Evolutionary conservation across 2,888 invertebrate genomes (phyloP).

Genomic region (Leptinotarsa haldemani): DNA sequence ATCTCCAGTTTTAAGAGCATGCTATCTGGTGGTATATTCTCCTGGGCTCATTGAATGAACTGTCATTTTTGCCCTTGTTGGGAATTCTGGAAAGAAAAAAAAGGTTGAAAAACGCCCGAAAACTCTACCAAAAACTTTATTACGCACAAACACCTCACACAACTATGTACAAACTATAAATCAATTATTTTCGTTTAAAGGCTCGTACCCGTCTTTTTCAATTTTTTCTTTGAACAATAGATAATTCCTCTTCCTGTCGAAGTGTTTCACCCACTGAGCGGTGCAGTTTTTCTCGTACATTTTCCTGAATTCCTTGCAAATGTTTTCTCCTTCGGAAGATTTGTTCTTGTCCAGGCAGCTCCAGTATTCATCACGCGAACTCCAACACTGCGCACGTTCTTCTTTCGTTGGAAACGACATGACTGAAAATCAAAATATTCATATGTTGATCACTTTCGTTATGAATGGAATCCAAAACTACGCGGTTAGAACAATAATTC

Average conservation of each 20-base stretch:
- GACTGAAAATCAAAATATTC: slow-evolving; percentile 40
- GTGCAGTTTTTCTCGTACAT: slow-evolving; percentile 83
- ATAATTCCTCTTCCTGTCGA: slow-evolving; percentile 90
- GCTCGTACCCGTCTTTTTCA: slow-evolving; percentile 87
- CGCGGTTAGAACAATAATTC: slow-evolving; percentile 22
- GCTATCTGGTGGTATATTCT: slow-evolving; percentile 53
- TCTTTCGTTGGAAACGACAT: slow-evolving; percentile 88
- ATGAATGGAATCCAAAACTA: slow-evolving; percentile 3
- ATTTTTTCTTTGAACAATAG: slow-evolving; percentile 89
- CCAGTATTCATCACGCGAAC: slow-evolving; percentile 88
- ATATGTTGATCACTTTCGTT: slow-evolving; percentile 14
- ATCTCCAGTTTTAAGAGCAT: slow-evolving; percentile 16
- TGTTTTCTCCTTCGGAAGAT: slow-evolving; percentile 68
- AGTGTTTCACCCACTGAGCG: slow-evolving; percentile 91
- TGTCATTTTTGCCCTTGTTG: slow-evolving; percentile 51
- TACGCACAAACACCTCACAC: slow-evolving; percentile 27
- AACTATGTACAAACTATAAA: slow-evolving; percentile 37
- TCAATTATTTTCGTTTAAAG: slow-evolving; percentile 69
- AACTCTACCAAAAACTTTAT: slow-evolving; percentile 24
- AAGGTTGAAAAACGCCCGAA: slow-evolving; percentile 24
- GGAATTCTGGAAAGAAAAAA: slow-evolving; percentile 59
- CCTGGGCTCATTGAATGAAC: slow-evolving; percentile 53
- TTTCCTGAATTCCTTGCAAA: slow-evolving; percentile 78
- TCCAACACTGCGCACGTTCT: slow-evolving; percentile 86
- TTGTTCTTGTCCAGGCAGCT: slow-evolving; percentile 82